Evolutionary conservation across 2,888 invertebrate genomes (phyloP), one percentile per base, ranked within the genome.

Genomic region (Eremobia ochroleuca): DNA sequence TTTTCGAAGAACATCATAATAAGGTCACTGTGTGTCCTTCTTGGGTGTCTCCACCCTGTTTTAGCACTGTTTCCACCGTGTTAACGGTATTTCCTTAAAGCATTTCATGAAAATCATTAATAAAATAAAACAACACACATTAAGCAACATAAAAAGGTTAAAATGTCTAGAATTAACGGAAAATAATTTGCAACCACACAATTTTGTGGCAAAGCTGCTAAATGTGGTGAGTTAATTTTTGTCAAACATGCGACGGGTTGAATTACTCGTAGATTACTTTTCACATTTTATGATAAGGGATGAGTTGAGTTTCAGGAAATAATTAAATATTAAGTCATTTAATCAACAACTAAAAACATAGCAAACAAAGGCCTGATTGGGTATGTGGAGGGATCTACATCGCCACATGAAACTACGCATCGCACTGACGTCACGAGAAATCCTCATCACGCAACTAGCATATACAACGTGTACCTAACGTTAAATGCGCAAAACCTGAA

Each of bases 181-280:
- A 40, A 73, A 62, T 62, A 15, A 43, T 68, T 67, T 64, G 25
- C 34, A 46, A 18, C 18, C 34, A 34, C 28, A 34, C 34, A 64
- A 73, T 59, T 58, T 78, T 61, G 55, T 43, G 21, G n/a, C 18
- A n/a, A 49, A 62, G 11, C 62, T 67, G 40, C 15, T 31, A 73
- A 67, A 73, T 55, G 31, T n/a, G 34, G 52, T 34, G n/a, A 28
- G 15, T 37, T 59, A 52, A 31, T 69, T 52, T 52, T 49, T 40
- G 15, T 18, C 13, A 34, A 40, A 79, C 79, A 73, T 67, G 62
- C 58, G 15, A 34, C 1, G 43, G 31, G 0, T 52, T 18, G n/a
- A 18, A 40, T 52, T 43, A n/a, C n/a, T n/a, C n/a, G n/a, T n/a
- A 34, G 4, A 55, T 15, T 55, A 25, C 5, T 37, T 69, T 59